Percentiles rank a stretch among this genome's conserved stretches.
Evolutionary conservation across 2,113 vertebrate species (phyloP).

Genomic region (Propithecus coquereli): DNA sequence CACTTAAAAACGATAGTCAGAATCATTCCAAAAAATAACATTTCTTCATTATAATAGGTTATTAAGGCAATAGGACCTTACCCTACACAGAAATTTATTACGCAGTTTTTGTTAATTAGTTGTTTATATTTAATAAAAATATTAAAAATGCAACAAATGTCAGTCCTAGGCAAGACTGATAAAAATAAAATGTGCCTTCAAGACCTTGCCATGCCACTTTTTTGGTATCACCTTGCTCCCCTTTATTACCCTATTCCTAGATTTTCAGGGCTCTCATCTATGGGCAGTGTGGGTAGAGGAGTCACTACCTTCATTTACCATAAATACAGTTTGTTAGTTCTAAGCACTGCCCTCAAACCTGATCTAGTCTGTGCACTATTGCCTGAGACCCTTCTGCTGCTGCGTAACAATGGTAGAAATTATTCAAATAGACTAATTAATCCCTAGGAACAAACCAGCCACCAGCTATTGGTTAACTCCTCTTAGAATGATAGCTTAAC

Average conservation of each 20-base stretch:
- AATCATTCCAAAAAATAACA: neutral
- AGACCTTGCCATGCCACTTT: neutral
- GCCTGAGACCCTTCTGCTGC: neutral
- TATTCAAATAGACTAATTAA: slow-evolving; percentile 22
- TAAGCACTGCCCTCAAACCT: neutral
- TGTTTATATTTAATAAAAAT: slow-evolving; percentile 11
- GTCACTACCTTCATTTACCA: neutral
- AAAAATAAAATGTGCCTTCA: neutral
- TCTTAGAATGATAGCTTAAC: neutral
- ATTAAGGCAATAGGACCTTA: neutral
- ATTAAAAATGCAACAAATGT: neutral
- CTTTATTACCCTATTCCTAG: neutral
- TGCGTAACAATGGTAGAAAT: neutral
- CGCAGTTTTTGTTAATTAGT: neutral
- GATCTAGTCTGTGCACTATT: neutral
- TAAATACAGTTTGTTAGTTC: neutral
- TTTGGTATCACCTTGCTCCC: neutral
- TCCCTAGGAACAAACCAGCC: neutral
- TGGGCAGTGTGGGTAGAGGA: rapidly evolving
- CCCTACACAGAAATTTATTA: neutral
- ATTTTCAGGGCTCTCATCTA: neutral
- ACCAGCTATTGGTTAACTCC: neutral
- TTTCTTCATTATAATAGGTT: neutral
- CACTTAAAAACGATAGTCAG: neutral
- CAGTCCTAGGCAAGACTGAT: neutral